Evolutionary conservation across 1,140 invertebrate genomes (phyloP).

Genomic region (Drosophila hydei): DNA sequence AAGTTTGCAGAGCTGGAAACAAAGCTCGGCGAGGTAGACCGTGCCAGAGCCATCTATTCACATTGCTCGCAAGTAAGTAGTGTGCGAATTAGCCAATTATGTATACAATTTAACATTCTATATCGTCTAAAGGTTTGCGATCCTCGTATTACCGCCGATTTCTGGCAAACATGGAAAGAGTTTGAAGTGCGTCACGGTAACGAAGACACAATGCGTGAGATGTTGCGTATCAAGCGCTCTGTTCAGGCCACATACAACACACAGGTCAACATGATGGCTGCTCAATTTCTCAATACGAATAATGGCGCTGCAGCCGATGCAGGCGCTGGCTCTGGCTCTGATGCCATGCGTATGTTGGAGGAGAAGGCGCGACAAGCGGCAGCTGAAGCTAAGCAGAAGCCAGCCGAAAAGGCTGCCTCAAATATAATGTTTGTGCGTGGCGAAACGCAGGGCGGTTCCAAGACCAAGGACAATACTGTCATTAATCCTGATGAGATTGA

Average conservation of each 20-base stretch:
- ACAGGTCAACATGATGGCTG: conserved; percentile 98
- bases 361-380: conserved; percentile 88
- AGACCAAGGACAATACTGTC: conserved; percentile 86
- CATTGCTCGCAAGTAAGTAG: conserved; percentile 94
- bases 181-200: conserved; percentile 99
- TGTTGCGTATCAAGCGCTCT: conserved; percentile 98
- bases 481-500: conserved; percentile 98
- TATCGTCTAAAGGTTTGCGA: conserved; percentile 91
- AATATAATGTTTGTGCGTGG: conserved; percentile 94
- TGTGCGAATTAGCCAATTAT: too few species aligned
- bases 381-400: conserved; percentile 52
- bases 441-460: conserved; percentile 91
- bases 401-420: conserved; percentile 71
- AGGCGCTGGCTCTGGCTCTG: conserved; percentile 89
- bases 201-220: conserved; percentile 99
- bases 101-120: not conserved
- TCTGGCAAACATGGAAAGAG: conserved; percentile 99
- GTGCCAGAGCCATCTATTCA: conserved; percentile 97
- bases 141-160: conserved; percentile 95
- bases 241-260: conserved; percentile 99
- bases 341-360: conserved; percentile 94
- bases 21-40: conserved; percentile 98
- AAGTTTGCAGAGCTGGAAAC: conserved; percentile 99
- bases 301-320: conserved; percentile 87
- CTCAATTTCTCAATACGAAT: conserved; percentile 95